phyloP scores from a whole-genome alignment of 1,140 invertebrate species.

The Cydia strobilella region DNA sequence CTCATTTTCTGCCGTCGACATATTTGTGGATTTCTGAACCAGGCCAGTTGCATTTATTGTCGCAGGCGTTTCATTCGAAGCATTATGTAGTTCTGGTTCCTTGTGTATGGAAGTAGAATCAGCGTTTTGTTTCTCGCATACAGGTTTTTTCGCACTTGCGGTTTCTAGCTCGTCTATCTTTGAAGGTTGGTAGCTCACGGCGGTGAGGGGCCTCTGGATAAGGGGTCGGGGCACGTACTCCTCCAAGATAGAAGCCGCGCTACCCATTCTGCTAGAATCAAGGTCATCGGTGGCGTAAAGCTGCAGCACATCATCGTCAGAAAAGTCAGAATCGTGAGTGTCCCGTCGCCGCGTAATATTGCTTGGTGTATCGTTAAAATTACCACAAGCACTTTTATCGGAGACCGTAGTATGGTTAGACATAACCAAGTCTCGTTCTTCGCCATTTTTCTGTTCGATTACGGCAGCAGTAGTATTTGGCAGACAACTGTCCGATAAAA shows the following conservation, averaged over 20 bases:
- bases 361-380: slow-evolving; percentile 21
- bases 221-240: slow-evolving; percentile 50
- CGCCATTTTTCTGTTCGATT: not conserved
- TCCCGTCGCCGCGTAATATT: slow-evolving; percentile 33
- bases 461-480: not conserved
- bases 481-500: not conserved
- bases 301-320: slow-evolving; percentile 65
- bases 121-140: slow-evolving; percentile 60
- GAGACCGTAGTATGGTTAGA: not conserved
- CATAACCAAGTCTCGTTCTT: not conserved
- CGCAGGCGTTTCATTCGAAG: not conserved
- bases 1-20: not conserved
- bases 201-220: slow-evolving; percentile 25
- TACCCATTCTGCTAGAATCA: slow-evolving; percentile 49
- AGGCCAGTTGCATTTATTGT: not conserved
- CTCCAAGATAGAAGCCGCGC: slow-evolving; percentile 31
- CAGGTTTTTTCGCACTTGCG: slow-evolving; percentile 37
- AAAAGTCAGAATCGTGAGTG: slow-evolving; percentile 40
- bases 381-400: slow-evolving; percentile 33
- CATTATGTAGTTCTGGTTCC: slow-evolving; percentile 6
- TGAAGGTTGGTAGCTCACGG: slow-evolving; percentile 47
- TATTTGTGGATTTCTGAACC: not conserved
- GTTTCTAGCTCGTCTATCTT: slow-evolving; percentile 37
- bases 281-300: slow-evolving; percentile 62
- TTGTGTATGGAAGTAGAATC: slow-evolving; percentile 55